A percentile compares a stretch with the other conserved stretches of the same genome.
Conservation (phyloP, 2,888 invertebrate species). For the Drosophila leonis region DNA sequence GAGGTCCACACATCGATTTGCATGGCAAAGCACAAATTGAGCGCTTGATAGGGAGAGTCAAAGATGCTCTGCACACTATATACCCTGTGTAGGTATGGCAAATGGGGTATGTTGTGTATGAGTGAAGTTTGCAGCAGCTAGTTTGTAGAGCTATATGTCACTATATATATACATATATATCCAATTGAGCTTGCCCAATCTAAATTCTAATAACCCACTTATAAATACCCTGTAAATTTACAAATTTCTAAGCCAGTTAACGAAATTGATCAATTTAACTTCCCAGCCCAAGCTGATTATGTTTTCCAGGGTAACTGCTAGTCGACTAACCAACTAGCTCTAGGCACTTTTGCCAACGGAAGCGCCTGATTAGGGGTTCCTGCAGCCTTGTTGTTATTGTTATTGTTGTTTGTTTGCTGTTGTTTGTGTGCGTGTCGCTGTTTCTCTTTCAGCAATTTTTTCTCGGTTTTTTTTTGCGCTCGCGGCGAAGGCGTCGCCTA, state of each 20-base stretch:
- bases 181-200: no score
- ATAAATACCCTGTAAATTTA: constrained; percentile 3
- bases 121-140: no score
- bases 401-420: constrained; percentile 15
- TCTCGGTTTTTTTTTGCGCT: constrained; percentile 14
- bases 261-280: not conserved
- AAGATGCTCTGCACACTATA: no score
- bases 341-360: constrained; percentile 51
- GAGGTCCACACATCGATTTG: constrained; percentile 55
- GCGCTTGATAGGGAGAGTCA: constrained; percentile 17
- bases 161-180: not conserved
- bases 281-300: not conserved
- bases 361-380: constrained; percentile 69
- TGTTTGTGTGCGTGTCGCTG: constrained; percentile 33
- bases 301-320: not conserved
- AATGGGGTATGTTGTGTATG: not conserved
- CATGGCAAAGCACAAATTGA: constrained; percentile 61
- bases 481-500: constrained; percentile 58
- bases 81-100: not conserved
- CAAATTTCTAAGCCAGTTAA: not conserved
- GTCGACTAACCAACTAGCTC: not conserved
- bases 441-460: constrained; percentile 6
- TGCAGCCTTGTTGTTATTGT: constrained; percentile 18
- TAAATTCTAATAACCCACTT: not conserved
- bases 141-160: not conserved